Evolutionary conservation across 2,113 vertebrate species (phyloP).

Genomic region (Solea senegalensis): DNA sequence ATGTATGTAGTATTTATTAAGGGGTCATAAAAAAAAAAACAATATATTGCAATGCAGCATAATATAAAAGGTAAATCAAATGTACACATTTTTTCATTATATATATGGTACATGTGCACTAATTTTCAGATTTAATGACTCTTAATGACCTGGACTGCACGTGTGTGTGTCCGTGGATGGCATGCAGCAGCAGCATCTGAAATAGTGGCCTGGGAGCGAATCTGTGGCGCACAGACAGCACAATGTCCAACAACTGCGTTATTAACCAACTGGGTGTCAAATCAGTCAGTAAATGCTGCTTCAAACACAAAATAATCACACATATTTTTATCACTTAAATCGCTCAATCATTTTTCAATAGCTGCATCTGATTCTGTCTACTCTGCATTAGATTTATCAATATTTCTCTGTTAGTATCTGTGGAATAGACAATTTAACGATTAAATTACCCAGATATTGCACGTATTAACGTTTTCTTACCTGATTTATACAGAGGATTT

Average conservation of each 20-base stretch:
- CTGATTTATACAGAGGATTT: conserved; percentile 10
- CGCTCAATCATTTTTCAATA: not conserved
- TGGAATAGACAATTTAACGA: not conserved
- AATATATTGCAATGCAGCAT: no score
- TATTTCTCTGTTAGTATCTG: not conserved
- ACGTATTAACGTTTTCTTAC: conserved; percentile 10
- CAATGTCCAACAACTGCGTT: conserved; percentile 43
- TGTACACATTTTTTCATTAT: no score
- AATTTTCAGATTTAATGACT: no score
- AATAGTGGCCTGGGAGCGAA: conserved; percentile 58
- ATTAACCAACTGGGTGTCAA: conserved; percentile 9
- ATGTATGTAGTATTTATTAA: no score
- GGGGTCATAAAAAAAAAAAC: no score
- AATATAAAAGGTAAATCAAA: no score
- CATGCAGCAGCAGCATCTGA: conserved; percentile 59
- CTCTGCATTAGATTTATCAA: no score
- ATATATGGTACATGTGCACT: no score
- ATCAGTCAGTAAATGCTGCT: conserved; percentile 20
- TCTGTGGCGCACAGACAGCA: conserved; percentile 52
- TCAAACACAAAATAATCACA: conserved; percentile 13
- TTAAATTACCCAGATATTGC: conserved; percentile 12
- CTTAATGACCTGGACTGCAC: no score
- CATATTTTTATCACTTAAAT: conserved; percentile 25
- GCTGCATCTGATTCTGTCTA: not conserved
- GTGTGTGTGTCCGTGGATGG: conserved; percentile 46